These are phyloP conservation scores for Morpho helenor DNA, from an alignment of 2,888 invertebrate genomes.

Conservation along the genomic window DNA sequence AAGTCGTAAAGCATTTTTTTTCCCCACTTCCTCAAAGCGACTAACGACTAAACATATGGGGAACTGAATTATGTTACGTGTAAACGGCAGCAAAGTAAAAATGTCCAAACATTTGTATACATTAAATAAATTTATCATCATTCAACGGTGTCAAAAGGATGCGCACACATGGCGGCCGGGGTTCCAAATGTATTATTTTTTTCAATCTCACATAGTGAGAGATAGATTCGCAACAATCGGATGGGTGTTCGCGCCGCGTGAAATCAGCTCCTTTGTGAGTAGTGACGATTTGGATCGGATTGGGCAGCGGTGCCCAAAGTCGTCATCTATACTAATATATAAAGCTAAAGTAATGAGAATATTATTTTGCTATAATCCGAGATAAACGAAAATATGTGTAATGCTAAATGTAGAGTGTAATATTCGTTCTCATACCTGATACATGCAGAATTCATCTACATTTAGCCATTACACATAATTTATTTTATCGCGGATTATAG, in stretches of 20 bases:
- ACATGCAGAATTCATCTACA: too few relatives aligned
- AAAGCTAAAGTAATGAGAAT: too few relatives aligned
- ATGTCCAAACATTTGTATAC: constrained; percentile 80
- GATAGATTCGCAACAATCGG: constrained; percentile 74
- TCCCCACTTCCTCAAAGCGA: constrained; percentile 57
- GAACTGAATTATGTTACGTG: constrained; percentile 74
- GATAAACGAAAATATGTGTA: too few relatives aligned
- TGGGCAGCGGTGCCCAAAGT: too few relatives aligned
- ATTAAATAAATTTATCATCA: constrained; percentile 79
- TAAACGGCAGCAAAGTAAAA: constrained; percentile 77
- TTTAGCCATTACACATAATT: too few relatives aligned
- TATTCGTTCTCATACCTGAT: too few relatives aligned
- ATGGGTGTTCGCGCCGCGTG: constrained; percentile 77
- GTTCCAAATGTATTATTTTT: constrained; percentile 78
- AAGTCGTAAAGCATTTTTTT: constrained; percentile 72
- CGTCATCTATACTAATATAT: too few relatives aligned
- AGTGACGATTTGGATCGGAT: constrained; percentile 28
- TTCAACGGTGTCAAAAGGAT: constrained; percentile 72
- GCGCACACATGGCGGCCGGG: constrained; percentile 73
- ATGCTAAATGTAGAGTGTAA: too few relatives aligned
- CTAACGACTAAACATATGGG: constrained; percentile 73
- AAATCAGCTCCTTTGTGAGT: constrained; percentile 72
- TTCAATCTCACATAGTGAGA: constrained; percentile 71
- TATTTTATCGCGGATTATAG: too few relatives aligned
- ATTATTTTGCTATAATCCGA: too few relatives aligned